Conservation (phyloP, 2,113 vertebrate genomes). For the Amia ocellicauda region DNA sequence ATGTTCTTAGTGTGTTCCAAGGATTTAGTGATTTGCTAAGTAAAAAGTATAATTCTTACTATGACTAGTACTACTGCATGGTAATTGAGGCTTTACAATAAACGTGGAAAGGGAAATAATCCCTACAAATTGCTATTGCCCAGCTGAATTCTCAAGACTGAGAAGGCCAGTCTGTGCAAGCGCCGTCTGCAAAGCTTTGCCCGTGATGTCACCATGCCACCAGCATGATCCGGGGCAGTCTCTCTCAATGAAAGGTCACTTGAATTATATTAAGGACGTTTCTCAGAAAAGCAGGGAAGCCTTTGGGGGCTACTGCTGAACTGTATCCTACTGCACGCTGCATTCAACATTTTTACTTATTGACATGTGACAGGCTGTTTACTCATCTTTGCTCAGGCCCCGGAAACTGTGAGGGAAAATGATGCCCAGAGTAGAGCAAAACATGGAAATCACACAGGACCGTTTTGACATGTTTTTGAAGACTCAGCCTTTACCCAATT, state of each 20-base stretch:
- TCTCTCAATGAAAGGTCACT: not conserved
- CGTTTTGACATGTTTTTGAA: not conserved
- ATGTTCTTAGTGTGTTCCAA: no score
- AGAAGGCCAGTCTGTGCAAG: no score
- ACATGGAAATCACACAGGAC: not conserved
- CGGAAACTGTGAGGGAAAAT: not conserved
- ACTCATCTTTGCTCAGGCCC: not conserved
- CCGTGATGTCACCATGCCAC: not conserved
- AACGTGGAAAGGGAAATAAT: no score
- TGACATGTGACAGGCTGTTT: slow-evolving; percentile 2
- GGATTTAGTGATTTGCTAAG: no score
- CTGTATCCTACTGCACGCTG: not conserved
- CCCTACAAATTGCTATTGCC: no score
- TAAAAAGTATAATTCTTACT: no score
- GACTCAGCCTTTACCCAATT: not conserved
- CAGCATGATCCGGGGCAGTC: not conserved
- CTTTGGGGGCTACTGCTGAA: not conserved
- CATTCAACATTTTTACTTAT: not conserved
- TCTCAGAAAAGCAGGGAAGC: not conserved
- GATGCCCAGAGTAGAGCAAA: no score
- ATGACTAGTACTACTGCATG: no score
- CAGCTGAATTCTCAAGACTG: no score
- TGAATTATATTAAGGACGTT: not conserved
- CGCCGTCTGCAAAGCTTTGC: no score
- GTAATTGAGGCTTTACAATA: no score